Evolutionary conservation across 1,140 invertebrate genomes (phyloP).

Genomic region (Rhizoglyphus robini): DNA sequence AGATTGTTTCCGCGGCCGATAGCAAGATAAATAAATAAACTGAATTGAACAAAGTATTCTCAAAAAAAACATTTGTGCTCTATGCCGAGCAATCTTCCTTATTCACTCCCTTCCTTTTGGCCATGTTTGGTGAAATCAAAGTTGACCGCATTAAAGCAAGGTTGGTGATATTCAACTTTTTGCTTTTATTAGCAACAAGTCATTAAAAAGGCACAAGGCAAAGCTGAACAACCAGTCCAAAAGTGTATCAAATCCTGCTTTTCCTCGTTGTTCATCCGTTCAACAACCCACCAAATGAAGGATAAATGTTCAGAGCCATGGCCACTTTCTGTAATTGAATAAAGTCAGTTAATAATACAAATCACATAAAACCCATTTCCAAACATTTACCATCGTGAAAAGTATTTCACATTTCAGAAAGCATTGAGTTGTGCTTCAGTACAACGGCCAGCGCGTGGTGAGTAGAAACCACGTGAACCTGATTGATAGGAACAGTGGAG

Average conservation of each 20-base stretch:
- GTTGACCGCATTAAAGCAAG: too few species aligned
- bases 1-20: too few species aligned
- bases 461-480: conserved; percentile 89
- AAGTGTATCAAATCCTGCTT: conserved; percentile 98
- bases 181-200: too few species aligned
- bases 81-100: too few species aligned
- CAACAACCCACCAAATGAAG: conserved; percentile 97
- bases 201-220: too few species aligned
- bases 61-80: too few species aligned
- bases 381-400: conserved; percentile 68
- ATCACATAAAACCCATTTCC: too few species aligned
- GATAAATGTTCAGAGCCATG: conserved; percentile 55
- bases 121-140: too few species aligned
- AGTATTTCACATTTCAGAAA: conserved; percentile 90
- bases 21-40: too few species aligned
- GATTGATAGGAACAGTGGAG: conserved; percentile 92
- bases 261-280: conserved; percentile 92
- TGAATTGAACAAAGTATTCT: too few species aligned
- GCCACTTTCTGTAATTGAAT: conserved; percentile 22
- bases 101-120: too few species aligned
- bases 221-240: conserved; percentile 95
- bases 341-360: background rate
- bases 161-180: too few species aligned
- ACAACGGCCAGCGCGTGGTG: conserved; percentile 76
- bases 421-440: conserved; percentile 84